phyloP scores from a whole-genome alignment of 2,797 vertebrate genomes.

The Pygocentrus nattereri region DNA sequence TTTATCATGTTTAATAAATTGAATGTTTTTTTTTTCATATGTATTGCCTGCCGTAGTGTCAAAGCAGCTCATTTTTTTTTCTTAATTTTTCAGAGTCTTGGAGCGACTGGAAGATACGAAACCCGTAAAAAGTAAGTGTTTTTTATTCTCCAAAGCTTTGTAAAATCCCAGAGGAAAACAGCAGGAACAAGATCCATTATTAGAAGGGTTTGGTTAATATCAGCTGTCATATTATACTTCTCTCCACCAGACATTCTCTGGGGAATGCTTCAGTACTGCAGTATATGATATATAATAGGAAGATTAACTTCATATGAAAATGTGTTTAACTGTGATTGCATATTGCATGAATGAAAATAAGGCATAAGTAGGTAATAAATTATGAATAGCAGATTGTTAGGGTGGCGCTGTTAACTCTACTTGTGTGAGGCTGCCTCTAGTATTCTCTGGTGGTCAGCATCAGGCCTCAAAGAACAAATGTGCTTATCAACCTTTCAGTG shows the following conservation, averaged over 20 bases:
- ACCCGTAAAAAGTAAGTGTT: slow-evolving; percentile 77
- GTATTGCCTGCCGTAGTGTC: not conserved
- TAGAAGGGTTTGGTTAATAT: slow-evolving; percentile 13
- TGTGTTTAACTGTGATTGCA: slow-evolving; percentile 4
- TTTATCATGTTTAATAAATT: not conserved
- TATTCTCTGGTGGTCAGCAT: not conserved
- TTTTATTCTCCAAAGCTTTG: slow-evolving; percentile 26
- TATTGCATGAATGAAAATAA: slow-evolving; percentile 27
- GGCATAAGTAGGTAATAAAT: slow-evolving; percentile 1
- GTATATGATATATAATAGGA: not conserved
- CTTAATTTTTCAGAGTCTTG: slow-evolving; percentile 67
- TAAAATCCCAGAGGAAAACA: not conserved
- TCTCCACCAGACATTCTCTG: not conserved
- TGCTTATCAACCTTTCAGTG: slow-evolving; percentile 1
- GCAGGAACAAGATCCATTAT: slow-evolving; percentile 23
- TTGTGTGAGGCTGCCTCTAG: slow-evolving; percentile 11
- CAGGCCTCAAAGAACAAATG: not conserved
- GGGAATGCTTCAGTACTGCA: slow-evolving; percentile 20
- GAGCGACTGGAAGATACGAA: slow-evolving; percentile 71
- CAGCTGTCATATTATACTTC: slow-evolving; percentile 24
- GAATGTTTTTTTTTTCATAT: not conserved
- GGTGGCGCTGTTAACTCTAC: not conserved
- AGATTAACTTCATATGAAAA: not conserved
- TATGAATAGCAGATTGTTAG: not conserved
- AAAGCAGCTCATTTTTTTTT: slow-evolving; percentile 4